Conservation (phyloP, 2,888 invertebrate species). For the Ophonus ardosiacus region DNA sequence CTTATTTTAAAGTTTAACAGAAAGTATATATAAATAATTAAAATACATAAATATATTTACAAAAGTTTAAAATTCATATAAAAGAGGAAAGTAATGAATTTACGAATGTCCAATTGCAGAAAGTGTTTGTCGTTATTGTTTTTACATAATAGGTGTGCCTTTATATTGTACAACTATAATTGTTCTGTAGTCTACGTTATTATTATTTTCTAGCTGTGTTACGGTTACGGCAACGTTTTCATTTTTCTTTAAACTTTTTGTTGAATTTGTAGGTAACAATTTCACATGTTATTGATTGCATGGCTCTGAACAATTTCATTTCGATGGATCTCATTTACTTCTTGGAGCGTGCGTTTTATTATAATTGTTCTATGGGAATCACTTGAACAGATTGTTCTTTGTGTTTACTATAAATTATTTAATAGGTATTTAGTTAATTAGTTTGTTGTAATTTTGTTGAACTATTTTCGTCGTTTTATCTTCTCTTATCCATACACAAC, state of each 20-base stretch:
- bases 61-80: conserved; percentile 48
- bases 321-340: conserved; percentile 51
- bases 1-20: conserved; percentile 56
- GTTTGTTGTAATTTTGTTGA: conserved; percentile 6
- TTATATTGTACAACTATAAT: conserved; percentile 73
- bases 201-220: conserved; percentile 58
- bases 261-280: conserved; percentile 49
- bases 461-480: conserved; percentile 24
- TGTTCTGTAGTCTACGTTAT: conserved; percentile 60
- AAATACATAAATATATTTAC: conserved; percentile 56
- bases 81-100: conserved; percentile 37
- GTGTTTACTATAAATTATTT: conserved; percentile 22
- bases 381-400: conserved; percentile 3
- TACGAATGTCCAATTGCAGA: conserved; percentile 57
- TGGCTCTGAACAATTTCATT: conserved; percentile 42
- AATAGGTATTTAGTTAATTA: conserved; percentile 27
- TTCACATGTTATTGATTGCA: conserved; percentile 27
- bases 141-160: conserved; percentile 73
- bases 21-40: conserved; percentile 45
- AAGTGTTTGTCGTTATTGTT: conserved; percentile 57
- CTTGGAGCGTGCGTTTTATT: conserved; percentile 43
- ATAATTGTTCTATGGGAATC: conserved; percentile 14
- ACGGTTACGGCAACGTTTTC: conserved; percentile 58
- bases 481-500: conserved; percentile 10
- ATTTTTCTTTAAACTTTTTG: conserved; percentile 24